Base-by-base conservation (phyloP, 2,888 invertebrate genomes). In the Melitaea athalia region DNA sequence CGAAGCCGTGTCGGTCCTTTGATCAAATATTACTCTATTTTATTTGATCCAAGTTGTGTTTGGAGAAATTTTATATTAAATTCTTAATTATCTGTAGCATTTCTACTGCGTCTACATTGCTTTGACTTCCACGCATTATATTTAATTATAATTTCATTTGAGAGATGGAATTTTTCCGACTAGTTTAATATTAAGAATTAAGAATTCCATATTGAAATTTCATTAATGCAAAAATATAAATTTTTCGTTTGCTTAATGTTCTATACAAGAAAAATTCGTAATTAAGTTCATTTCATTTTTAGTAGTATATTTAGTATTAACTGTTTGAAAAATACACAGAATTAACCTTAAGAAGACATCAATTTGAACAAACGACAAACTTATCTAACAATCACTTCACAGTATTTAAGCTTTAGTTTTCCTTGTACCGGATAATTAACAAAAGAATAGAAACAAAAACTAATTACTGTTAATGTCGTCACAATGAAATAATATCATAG, bases 1-100 rank as follows among this genome's bases (percentile, higher is more conserved):
- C 50, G 72, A 77, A 77, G 69, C 72, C 74, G 64, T 70, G 72
- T 15, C 61, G 60, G 69, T 67, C 67, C 74, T 78, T 78, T 77
- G 74, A 76, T 74, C 68, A 70, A 68, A 77, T 77, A 74, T 76
- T 74, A 71, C 67, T 72, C 60, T 70, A 68, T 70, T 65, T 70
- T 64, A 64, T 71, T 73, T 73, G 64, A 72, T 71, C 55, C 47
- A 47, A 63, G 63, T 73, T 61, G 61, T 67, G 68, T 68, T 67
- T 61, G 55, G 64, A 57, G 57, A 68, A 63, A 74, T 64, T 71
- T 73, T 68, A 68, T 73, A 73, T 73, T 74, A 72, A 68, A 70
- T 65, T 68, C 60, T 74, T 75, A 70, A 71, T 75, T 72, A 73
- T 69, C 66, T 67, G 59, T 63, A 65, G 69, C 67, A 61, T 69